Conservation (phyloP, 2,113 vertebrate species). For the Rhynchomys soricoides region DNA sequence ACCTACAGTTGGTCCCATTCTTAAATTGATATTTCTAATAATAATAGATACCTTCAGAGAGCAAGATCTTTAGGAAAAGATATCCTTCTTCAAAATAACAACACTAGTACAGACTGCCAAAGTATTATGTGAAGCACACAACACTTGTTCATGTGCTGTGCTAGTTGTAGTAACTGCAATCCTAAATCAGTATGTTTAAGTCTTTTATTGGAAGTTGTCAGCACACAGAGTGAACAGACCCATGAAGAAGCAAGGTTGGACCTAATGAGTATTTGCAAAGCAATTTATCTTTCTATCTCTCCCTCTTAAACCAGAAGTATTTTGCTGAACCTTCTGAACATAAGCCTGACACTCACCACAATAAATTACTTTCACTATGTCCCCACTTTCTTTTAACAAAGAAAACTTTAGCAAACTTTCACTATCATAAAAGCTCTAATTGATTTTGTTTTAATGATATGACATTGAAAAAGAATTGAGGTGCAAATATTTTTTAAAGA, state of each 20-base stretch:
- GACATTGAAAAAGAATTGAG: neutral
- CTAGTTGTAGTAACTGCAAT: neutral
- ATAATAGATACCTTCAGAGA: neutral
- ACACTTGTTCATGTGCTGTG: too few species aligned
- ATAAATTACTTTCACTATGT: neutral
- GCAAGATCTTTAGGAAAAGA: neutral
- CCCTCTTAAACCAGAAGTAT: neutral
- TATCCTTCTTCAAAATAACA: neutral
- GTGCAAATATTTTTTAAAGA: neutral
- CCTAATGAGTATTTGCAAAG: neutral
- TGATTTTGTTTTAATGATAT: neutral
- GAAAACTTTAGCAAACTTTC: neutral
- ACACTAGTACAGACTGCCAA: neutral
- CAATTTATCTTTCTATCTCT: neutral
- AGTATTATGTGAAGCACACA: neutral
- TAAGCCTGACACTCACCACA: neutral
- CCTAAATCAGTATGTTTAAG: neutral
- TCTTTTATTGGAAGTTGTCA: neutral
- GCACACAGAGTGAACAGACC: neutral
- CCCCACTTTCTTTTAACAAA: neutral
- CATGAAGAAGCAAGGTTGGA: neutral
- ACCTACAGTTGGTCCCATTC: neutral
- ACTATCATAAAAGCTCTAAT: neutral
- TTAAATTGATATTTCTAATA: neutral
- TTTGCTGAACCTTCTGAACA: neutral